Conservation (phyloP, 2,113 vertebrate species). For the Pseudopodoces humilis region DNA sequence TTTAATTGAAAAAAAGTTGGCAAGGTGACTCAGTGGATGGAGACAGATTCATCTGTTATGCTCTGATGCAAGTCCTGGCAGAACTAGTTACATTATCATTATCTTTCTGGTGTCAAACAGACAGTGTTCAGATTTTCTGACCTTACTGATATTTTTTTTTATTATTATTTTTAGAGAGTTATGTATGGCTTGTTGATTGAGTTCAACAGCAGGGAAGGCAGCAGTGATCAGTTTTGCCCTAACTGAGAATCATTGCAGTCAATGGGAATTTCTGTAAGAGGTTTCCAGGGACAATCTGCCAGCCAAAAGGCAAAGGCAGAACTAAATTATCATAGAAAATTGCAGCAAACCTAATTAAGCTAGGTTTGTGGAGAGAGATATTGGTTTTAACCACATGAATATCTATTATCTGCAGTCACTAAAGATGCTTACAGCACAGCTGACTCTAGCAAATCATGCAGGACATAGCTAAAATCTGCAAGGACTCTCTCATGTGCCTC, state of each 20-base stretch:
- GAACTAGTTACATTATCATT: constrained; percentile 41
- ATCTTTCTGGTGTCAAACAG: constrained; percentile 53
- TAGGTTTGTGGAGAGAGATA: constrained; percentile 20
- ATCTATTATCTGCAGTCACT: constrained; percentile 38
- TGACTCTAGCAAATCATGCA: constrained; percentile 3
- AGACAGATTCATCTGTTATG: constrained; percentile 40
- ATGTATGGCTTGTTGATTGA: constrained; percentile 50
- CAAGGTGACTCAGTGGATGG: constrained; percentile 32
- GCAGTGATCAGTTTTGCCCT: constrained; percentile 41
- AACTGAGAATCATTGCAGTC: constrained; percentile 46
- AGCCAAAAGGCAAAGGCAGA: constrained; percentile 63
- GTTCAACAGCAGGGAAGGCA: constrained; percentile 59
- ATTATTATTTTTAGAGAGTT: background rate
- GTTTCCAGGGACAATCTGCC: constrained; percentile 55
- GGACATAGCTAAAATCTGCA: background rate
- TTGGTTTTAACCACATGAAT: constrained; percentile 28
- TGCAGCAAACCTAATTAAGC: constrained; percentile 60
- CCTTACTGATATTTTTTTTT: constrained; percentile 21
- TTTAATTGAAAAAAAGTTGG: constrained; percentile 35
- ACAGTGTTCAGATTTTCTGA: constrained; percentile 43
- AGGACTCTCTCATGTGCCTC: background rate
- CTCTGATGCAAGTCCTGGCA: constrained; percentile 36
- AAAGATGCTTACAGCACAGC: background rate
- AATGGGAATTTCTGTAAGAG: constrained; percentile 50
- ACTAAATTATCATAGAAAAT: constrained; percentile 64